A percentile compares a stretch with the other conserved stretches of the same genome.
These are phyloP conservation scores for Acanthisitta chloris DNA, from an alignment of 2,113 vertebrate genomes.

Conservation along the genomic window DNA sequence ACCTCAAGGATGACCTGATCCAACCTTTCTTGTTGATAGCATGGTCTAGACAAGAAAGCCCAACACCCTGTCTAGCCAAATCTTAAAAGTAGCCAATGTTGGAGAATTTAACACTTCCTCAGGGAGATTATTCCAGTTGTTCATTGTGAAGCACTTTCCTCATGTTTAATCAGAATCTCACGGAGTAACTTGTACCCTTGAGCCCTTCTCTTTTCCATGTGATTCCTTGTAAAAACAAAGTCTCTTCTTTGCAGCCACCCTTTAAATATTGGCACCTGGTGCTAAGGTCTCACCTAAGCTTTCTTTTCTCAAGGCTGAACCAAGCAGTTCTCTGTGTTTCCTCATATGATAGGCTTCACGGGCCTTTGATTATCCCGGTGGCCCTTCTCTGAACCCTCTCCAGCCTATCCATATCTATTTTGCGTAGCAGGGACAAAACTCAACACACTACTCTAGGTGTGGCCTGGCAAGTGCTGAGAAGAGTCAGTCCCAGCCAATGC, in stretches of 20 bases:
- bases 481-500: not conserved
- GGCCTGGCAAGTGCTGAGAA: not conserved
- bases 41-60: not conserved
- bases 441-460: not conserved
- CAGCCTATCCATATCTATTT: not conserved
- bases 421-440: not conserved
- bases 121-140: not conserved
- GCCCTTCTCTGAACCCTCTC: not conserved
- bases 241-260: not conserved
- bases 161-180: not conserved
- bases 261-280: not conserved
- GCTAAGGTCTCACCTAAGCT: not conserved
- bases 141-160: not conserved
- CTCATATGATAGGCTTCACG: not conserved
- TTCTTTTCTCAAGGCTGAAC: not conserved
- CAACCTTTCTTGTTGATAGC: not conserved
- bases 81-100: not conserved
- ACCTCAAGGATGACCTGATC: not conserved
- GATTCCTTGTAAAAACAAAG: not conserved
- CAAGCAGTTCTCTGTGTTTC: not conserved
- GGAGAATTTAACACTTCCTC: not conserved
- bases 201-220: not conserved
- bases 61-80: not conserved
- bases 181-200: fast-evolving
- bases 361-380: not conserved